A percentile compares a stretch with the other conserved stretches of the same genome.
These are phyloP conservation scores for Erpornis zantholeuca DNA, from an alignment of 2,113 vertebrate species.

Conservation along the genomic window DNA sequence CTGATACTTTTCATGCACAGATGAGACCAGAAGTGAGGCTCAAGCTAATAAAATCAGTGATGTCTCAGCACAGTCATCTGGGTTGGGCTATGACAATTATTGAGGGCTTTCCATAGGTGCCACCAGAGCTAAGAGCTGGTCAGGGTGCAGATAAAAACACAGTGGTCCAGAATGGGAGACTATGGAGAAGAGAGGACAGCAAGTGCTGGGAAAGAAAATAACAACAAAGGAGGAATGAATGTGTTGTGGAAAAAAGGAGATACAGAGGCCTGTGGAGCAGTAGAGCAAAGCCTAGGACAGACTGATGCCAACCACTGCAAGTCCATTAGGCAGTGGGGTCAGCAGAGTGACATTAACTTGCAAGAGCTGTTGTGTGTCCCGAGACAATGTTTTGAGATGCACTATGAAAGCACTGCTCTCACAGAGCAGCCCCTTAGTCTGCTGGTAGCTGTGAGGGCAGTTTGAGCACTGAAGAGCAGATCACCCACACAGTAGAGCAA, in stretches of 20 bases:
- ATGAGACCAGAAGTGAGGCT: not conserved
- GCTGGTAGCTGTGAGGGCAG: not conserved
- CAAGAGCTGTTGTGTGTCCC: not conserved
- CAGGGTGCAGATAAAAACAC: not conserved
- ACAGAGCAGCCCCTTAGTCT: not conserved
- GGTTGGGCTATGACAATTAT: fast-evolving
- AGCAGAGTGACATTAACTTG: not conserved
- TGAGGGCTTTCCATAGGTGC: not conserved
- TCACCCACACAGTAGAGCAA: not conserved
- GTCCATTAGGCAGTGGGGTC: not conserved
- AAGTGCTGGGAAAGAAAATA: not conserved
- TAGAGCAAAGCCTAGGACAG: not conserved
- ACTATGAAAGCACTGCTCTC: fast-evolving
- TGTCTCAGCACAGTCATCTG: not conserved
- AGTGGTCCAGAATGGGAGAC: not conserved
- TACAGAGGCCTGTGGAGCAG: fast-evolving
- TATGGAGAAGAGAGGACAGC: not conserved
- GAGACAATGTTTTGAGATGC: not conserved
- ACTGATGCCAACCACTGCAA: not conserved
- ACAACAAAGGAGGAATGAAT: not conserved
- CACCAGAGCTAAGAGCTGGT: not conserved
- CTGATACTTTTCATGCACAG: not conserved
- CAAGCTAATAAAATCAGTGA: not conserved
- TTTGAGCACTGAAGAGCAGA: not conserved
- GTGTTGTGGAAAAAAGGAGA: not conserved